Evolutionary conservation across 2,888 invertebrate genomes (phyloP).

Genomic region (Andrena camellia): DNA sequence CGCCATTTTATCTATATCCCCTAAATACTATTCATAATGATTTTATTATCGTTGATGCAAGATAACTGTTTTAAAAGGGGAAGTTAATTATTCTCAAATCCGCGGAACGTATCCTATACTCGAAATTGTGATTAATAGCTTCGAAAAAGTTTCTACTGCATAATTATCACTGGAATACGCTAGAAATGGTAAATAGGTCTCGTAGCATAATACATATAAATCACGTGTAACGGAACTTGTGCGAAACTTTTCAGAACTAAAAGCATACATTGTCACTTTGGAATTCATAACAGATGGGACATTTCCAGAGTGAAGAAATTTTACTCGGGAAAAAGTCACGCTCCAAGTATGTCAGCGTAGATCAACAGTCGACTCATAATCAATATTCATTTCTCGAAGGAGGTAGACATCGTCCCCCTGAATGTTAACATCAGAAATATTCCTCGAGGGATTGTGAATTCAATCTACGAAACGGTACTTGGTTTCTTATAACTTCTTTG

Average conservation of each 20-base stretch:
- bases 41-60: no score
- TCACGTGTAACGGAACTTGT: neutral
- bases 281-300: neutral
- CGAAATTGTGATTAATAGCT: no score
- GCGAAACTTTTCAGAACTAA: neutral
- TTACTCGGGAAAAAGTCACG: neutral
- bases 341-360: neutral
- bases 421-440: slow-evolving; percentile 14
- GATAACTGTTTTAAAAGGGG: no score
- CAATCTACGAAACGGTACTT: neutral
- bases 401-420: neutral
- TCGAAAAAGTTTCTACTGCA: no score
- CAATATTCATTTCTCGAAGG: slow-evolving; percentile 19
- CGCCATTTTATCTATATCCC: no score
- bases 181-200: no score
- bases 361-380: slow-evolving; percentile 3
- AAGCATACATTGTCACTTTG: neutral
- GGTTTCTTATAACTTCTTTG: neutral
- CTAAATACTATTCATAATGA: no score
- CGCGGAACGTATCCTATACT: no score
- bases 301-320: neutral
- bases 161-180: no score
- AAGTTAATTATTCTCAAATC: no score
- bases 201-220: no score
- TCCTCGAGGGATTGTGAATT: neutral